Percentiles rank a stretch among this genome's conserved stretches.
phyloP scores from a whole-genome alignment of 64 coral and sea anemone species.

The Actinia tenebrosa region DNA sequence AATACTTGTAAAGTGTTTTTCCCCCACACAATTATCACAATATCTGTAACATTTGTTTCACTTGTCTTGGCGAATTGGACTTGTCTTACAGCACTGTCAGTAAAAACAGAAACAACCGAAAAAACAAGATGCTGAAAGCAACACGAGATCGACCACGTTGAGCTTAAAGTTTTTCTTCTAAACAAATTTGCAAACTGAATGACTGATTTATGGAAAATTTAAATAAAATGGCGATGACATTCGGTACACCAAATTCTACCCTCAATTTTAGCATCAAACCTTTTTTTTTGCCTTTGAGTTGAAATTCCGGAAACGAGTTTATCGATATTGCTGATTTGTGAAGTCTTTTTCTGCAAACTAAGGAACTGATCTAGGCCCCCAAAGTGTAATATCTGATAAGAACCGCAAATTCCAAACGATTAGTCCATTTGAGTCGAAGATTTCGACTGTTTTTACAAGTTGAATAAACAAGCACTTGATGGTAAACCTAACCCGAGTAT shows the following conservation, averaged over 20 bases:
- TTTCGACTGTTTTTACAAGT: background rate
- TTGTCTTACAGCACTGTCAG: background rate
- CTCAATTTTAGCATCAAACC: background rate
- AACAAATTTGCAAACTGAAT: background rate
- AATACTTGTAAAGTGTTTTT: no score
- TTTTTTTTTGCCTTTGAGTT: background rate
- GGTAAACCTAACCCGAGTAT: background rate
- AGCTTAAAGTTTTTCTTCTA: background rate
- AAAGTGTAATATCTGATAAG: background rate
- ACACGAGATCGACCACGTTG: background rate
- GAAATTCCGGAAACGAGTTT: background rate
- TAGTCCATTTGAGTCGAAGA: background rate
- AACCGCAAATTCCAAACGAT: background rate
- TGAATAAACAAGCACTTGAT: slow-evolving; percentile 5
- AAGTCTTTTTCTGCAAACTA: background rate
- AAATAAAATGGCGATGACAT: background rate
- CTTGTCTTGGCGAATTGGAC: background rate
- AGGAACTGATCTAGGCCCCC: background rate
- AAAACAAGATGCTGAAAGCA: slow-evolving; percentile 1
- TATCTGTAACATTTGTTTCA: background rate
- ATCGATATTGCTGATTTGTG: background rate
- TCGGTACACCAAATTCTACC: background rate
- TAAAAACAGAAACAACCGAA: background rate
- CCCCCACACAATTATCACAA: background rate
- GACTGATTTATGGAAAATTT: background rate